Percentiles rank a stretch among this genome's conserved stretches.
Conservation (phyloP, 2,888 invertebrate species). For the Polymixis flavicincta region DNA sequence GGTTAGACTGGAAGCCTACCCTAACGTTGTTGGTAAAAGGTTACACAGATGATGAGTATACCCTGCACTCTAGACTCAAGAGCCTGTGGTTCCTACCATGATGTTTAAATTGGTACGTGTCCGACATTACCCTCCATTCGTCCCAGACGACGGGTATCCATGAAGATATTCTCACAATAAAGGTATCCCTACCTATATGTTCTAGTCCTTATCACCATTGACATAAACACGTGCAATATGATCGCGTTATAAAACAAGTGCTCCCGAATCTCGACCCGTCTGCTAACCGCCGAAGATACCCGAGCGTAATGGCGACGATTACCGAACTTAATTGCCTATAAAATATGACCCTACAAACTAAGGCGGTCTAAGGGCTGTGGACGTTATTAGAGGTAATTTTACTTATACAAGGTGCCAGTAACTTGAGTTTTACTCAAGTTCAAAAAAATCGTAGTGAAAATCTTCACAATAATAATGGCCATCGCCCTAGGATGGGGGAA, state of each 20-base stretch:
- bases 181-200: not conserved
- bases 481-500: no score
- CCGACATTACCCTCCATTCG: not conserved
- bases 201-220: conserved; percentile 20
- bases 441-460: no score
- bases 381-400: not conserved
- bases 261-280: not conserved
- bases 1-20: not conserved
- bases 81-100: not conserved
- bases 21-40: not conserved
- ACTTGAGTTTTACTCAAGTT: not conserved
- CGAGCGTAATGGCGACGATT: conserved; percentile 59
- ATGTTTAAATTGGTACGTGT: not conserved
- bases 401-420: not conserved
- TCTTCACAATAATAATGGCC: not conserved
- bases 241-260: conserved; percentile 48
- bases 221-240: conserved; percentile 51
- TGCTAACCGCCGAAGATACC: conserved; percentile 42
- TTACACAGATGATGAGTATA: not conserved
- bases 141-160: no score
- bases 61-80: not conserved
- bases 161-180: not conserved
- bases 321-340: conserved; percentile 63
- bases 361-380: not conserved
- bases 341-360: conserved; percentile 57